Evolutionary conservation across 1,140 invertebrate species (phyloP), one percentile per base, ranked within the genome.

Genomic region (Himalopsyche phryganea): DNA sequence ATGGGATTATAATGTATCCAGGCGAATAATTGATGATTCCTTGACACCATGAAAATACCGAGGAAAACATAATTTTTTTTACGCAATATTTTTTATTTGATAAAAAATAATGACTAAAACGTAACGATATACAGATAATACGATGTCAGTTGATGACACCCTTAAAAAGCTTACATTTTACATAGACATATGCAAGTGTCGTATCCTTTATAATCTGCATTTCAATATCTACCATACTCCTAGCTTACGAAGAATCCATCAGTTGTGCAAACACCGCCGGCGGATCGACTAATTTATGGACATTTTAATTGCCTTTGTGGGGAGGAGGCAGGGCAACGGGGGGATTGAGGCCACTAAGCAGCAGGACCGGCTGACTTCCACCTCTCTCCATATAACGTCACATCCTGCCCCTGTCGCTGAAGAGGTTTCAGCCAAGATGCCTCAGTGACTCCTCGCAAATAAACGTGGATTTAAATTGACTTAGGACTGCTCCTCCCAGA

Each of bases 271-370:
- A 63, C 53, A 63, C 15, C 2, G 48, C 6, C 32, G 47, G 50
- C 56, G 50, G 56, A 18, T 51, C 10, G 13, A 28, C 52, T 63
- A 63, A 63, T 63, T 63, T 63, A 63, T 63, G 61, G 48, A 63
- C 61, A 59, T 59, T 63, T 63, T 63, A 63, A 63, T 63, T 63
- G 61, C 61, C 57, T 63, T 57, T 56, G 57, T 51, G 52, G 53
- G 47, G 44, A 11, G 19, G 45, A 48, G 57, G 49, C 38, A 17
- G 52, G 49, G 11, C 38, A 14, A 28, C 23, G 23, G 9, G 4
- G n/a, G n/a, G n/a, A n/a, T n/a, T n/a, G n/a, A n/a, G n/a, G 5
- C 36, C 49, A 36, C 33, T 32, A 35, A n/a, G 15, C 32, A 32
- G 32, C 18, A 10, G 14, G 7, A 9, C 19, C 49, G n/a, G 14